phyloP scores from a whole-genome alignment of 2,797 vertebrate species.

The Sarcophilus harrisii region DNA sequence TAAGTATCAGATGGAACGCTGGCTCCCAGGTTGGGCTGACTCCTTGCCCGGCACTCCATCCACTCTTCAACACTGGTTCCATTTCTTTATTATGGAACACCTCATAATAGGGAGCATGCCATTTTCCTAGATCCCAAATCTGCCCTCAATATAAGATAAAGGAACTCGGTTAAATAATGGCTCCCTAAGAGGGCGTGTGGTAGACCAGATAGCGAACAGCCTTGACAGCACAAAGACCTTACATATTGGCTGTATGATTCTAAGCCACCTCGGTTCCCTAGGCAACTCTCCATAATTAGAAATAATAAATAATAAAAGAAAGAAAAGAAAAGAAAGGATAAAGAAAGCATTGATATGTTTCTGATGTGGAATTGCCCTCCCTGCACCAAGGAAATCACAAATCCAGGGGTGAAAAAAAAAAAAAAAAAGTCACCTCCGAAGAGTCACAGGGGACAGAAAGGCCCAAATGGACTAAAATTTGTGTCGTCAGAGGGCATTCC shows the following conservation, averaged over 20 bases:
- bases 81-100: conserved; percentile 8
- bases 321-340: background rate
- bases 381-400: background rate
- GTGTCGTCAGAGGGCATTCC: background rate
- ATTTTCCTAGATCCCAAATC: conserved; percentile 45
- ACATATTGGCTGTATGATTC: background rate
- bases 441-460: background rate
- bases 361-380: background rate
- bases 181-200: background rate
- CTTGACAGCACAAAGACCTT: background rate
- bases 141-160: conserved; percentile 13
- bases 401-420: background rate
- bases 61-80: background rate
- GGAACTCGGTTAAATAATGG: background rate
- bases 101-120: conserved; percentile 32
- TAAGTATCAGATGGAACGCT: background rate
- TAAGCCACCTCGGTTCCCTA: background rate
- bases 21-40: background rate
- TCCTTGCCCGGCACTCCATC: background rate
- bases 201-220: background rate
- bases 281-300: background rate
- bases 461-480: background rate
- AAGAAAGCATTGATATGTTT: background rate
- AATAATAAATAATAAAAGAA: background rate
- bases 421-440: background rate